These are phyloP conservation scores for Rhinolophus ferrumequinum DNA, from an alignment of 2,113 vertebrate genomes.

Conservation along the genomic window DNA sequence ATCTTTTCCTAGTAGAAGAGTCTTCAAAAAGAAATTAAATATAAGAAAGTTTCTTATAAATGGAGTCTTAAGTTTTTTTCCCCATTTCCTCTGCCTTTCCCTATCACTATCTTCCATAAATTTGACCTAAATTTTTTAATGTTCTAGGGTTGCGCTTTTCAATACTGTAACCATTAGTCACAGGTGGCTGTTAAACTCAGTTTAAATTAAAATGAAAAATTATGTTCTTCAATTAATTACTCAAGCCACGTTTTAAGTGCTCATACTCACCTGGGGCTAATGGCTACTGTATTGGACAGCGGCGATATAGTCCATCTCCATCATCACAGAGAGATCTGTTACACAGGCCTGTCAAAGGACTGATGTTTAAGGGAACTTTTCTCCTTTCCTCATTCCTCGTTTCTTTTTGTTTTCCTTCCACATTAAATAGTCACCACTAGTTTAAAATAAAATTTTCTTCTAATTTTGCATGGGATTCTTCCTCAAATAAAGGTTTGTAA, in stretches of 20 bases:
- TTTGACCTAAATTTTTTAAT: background rate
- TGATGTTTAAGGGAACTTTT: background rate
- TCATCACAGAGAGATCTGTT: background rate
- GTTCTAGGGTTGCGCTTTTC: background rate
- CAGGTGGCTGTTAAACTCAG: background rate
- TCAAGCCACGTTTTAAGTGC: conserved; percentile 13
- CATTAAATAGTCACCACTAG: background rate
- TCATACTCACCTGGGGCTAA: background rate
- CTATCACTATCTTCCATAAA: background rate
- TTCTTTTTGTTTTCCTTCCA: background rate
- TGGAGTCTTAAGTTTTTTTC: background rate
- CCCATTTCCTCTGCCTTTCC: background rate
- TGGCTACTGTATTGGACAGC: background rate
- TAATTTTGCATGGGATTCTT: conserved; percentile 5
- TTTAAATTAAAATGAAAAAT: conserved; percentile 26
- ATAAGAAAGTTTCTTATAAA: background rate
- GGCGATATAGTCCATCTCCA: background rate
- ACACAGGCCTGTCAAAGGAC: background rate
- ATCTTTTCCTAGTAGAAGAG: background rate
- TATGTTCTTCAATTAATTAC: background rate
- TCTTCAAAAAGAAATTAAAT: conserved; percentile 19
- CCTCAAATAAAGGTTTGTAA: background rate
- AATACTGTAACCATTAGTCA: background rate
- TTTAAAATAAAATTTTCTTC: conserved; percentile 49
- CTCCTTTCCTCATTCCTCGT: background rate